Evolutionary conservation across 2,888 invertebrate species (phyloP).

Genomic region (Sphecodes monilicornis): DNA sequence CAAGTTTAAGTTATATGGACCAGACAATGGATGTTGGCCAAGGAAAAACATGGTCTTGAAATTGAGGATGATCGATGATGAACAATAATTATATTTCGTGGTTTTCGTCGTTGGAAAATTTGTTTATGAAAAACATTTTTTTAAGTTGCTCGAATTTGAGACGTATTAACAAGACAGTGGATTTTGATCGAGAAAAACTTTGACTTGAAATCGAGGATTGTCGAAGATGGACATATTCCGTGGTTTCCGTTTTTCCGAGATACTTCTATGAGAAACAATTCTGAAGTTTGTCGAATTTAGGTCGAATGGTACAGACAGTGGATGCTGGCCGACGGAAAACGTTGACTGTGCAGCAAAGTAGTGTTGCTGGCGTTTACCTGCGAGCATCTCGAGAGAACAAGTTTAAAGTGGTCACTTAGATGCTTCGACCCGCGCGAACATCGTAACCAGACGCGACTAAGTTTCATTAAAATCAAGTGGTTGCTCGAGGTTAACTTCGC

Average conservation of each 20-base stretch:
- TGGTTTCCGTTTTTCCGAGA: background rate
- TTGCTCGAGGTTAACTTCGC: background rate
- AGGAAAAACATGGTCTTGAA: background rate
- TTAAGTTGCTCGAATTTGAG: background rate
- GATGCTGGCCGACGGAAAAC: background rate
- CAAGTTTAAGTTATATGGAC: background rate
- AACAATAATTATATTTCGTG: background rate
- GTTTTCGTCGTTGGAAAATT: background rate
- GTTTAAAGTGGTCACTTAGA: constrained; percentile 20
- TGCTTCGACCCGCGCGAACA: background rate
- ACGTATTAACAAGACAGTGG: background rate
- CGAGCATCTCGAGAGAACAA: constrained; percentile 9
- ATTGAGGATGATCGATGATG: background rate
- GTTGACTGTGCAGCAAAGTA: constrained; percentile 3
- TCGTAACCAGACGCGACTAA: background rate
- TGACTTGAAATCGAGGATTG: background rate
- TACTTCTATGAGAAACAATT: background rate
- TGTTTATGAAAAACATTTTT: background rate
- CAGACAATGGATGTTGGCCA: background rate
- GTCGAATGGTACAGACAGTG: background rate
- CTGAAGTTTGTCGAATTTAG: background rate
- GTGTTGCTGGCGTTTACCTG: background rate
- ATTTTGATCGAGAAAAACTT: background rate
- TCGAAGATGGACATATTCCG: background rate
- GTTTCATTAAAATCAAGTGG: constrained; percentile 15